phyloP scores from a whole-genome alignment of 2,113 vertebrate genomes.

The Corythornis madagascariensis region DNA sequence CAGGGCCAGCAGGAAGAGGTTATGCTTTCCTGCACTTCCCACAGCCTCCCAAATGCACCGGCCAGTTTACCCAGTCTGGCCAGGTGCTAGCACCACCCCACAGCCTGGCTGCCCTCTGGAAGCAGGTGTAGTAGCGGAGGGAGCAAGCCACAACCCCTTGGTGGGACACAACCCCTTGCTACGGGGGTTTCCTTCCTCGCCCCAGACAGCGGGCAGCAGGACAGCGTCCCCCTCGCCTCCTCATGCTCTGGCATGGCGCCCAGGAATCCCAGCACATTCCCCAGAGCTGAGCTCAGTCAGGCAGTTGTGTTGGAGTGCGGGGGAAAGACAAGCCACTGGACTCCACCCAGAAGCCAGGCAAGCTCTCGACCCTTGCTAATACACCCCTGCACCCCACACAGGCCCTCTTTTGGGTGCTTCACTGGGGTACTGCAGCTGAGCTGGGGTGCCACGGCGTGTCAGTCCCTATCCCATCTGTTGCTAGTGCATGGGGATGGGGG shows the following conservation, averaged over 20 bases:
- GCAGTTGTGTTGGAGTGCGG: neutral
- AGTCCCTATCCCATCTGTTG: neutral
- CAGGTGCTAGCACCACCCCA: no score
- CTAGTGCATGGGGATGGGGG: neutral
- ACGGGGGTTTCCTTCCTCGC: neutral
- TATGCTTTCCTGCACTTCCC: no score
- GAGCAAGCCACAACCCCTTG: neutral
- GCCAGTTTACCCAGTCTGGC: no score
- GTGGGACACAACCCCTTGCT: rapidly evolving
- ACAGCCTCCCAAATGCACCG: no score
- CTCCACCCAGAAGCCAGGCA: neutral
- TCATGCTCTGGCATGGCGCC: neutral
- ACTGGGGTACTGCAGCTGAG: rapidly evolving
- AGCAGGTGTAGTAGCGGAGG: no score
- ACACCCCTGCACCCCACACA: rapidly evolving
- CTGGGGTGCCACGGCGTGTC: rapidly evolving
- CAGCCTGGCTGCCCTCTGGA: no score
- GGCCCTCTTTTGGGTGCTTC: rapidly evolving
- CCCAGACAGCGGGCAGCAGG: neutral
- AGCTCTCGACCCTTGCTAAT: neutral
- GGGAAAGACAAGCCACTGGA: neutral
- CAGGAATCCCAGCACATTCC: constrained; percentile 58
- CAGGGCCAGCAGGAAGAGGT: no score
- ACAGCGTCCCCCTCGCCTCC: neutral
- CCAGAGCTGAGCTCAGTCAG: neutral